phyloP scores from a whole-genome alignment of 2,888 invertebrate genomes.

The Drosophila melanocephala region DNA sequence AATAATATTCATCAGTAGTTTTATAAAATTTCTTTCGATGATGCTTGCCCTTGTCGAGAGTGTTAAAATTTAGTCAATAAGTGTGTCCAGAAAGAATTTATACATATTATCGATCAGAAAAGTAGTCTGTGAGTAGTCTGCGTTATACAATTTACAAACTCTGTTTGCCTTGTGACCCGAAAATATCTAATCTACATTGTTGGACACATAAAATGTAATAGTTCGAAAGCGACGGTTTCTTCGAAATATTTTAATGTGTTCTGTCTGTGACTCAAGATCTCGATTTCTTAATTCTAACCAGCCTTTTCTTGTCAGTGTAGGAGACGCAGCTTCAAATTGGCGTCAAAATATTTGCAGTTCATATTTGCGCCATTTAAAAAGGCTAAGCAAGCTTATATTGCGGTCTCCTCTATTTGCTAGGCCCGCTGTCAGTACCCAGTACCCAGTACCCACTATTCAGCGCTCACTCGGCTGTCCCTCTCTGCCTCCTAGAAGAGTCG shows the following conservation, averaged over 20 bases:
- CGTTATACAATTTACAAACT: background rate
- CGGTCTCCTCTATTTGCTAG: conserved; percentile 66
- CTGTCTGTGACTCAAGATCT: background rate
- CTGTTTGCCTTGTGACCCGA: background rate
- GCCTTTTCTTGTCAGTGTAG: conserved; percentile 23
- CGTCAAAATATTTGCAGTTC: conserved; percentile 77
- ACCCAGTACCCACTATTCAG: conserved; percentile 5
- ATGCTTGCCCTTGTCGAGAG: background rate
- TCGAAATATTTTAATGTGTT: background rate
- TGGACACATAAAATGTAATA: background rate
- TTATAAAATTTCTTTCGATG: background rate
- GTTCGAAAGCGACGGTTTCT: background rate
- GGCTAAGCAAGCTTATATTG: conserved; percentile 78
- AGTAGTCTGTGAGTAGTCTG: background rate
- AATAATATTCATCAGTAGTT: too few species aligned
- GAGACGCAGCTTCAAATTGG: conserved; percentile 62
- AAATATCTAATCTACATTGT: background rate
- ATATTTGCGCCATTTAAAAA: conserved; percentile 77
- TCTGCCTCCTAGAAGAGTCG: background rate
- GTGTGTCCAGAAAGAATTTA: background rate
- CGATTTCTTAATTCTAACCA: background rate
- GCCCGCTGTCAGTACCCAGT: conserved; percentile 34
- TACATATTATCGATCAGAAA: background rate
- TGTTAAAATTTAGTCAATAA: rapidly evolving
- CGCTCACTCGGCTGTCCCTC: background rate